Conservation (phyloP, 2,888 invertebrate genomes). For the Pterostichus niger region DNA sequence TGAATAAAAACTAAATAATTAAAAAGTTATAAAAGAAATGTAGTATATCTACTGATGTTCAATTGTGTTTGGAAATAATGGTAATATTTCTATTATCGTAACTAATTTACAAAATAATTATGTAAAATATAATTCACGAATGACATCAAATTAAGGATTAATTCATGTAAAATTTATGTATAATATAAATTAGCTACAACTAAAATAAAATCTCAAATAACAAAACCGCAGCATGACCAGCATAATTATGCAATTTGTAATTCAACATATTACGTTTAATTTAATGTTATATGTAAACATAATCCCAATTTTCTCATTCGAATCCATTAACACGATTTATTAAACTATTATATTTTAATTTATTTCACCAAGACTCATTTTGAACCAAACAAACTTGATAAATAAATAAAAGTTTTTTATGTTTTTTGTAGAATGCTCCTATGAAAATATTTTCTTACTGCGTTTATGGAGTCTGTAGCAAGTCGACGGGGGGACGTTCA, state of each 20-base stretch:
- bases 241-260: constrained; percentile 39
- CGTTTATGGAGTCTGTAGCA: constrained; percentile 3
- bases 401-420: not conserved
- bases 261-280: constrained; percentile 36
- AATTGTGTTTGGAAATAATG: no score
- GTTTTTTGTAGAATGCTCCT: not conserved
- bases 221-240: not conserved
- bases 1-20: no score
- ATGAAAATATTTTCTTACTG: not conserved
- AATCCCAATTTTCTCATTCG: constrained; percentile 8
- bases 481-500: constrained; percentile 1
- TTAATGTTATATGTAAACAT: constrained; percentile 24
- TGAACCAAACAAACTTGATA: not conserved
- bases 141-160: constrained; percentile 24
- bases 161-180: constrained; percentile 46
- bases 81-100: not conserved
- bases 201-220: constrained; percentile 44
- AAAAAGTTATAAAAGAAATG: no score
- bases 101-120: constrained; percentile 3
- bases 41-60: no score
- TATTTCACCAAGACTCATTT: not conserved
- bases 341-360: constrained; percentile 20
- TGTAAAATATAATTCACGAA: not conserved
- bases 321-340: constrained; percentile 23
- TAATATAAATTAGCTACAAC: constrained; percentile 36